Conservation (phyloP, 2,113 vertebrate species). For the Gnathonemus longibarbis region DNA sequence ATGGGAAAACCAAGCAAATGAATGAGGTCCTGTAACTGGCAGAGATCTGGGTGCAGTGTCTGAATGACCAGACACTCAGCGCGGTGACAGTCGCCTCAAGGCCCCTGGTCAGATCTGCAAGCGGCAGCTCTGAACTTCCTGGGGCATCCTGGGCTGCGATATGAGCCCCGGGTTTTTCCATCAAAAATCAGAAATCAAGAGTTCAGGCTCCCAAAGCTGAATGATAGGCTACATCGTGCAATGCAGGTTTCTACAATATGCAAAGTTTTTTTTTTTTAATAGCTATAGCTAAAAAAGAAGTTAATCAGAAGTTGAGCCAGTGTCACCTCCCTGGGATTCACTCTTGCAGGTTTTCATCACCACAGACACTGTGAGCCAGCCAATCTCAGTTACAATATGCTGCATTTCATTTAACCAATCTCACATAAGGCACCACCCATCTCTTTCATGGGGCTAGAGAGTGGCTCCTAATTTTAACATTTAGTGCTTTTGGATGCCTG, state of each 20-base stretch:
- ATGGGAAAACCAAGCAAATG: not conserved
- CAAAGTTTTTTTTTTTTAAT: not conserved
- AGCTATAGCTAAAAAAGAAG: not conserved
- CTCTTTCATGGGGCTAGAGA: constrained; percentile 23
- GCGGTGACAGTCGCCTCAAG: not conserved
- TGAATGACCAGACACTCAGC: not conserved
- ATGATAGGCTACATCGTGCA: not conserved
- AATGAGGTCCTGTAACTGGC: not conserved
- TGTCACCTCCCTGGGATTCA: not conserved
- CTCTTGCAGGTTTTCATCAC: constrained; percentile 63
- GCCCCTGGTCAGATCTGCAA: not conserved
- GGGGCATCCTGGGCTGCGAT: not conserved
- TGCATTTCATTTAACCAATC: constrained; percentile 65
- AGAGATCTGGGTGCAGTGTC: not conserved
- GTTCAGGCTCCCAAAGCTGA: not conserved
- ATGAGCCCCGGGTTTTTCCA: not conserved
- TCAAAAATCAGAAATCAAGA: not conserved
- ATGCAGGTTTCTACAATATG: not conserved
- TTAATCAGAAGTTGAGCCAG: too few species aligned
- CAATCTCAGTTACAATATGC: constrained; percentile 72
- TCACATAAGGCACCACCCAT: constrained; percentile 60
- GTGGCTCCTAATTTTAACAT: constrained; percentile 55
- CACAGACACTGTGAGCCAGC: constrained; percentile 55
- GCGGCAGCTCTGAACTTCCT: not conserved
- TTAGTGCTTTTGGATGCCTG: constrained; percentile 61